phyloP scores from a whole-genome alignment of 2,113 vertebrate species.

The Vicugna pacos region DNA sequence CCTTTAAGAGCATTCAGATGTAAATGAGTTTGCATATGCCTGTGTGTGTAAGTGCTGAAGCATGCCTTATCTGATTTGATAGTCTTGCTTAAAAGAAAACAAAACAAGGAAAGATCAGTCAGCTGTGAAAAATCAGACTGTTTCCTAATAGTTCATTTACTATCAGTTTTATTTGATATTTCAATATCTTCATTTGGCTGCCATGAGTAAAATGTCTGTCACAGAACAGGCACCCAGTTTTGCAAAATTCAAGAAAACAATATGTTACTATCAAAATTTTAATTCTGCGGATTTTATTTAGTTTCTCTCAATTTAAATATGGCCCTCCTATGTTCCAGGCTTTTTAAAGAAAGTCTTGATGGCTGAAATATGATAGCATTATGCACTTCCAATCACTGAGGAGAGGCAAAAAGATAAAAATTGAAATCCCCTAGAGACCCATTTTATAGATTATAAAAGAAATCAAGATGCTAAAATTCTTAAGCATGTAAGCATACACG shows the following conservation, averaged over 20 bases:
- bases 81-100: background rate
- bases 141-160: background rate
- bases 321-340: background rate
- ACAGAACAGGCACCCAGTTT: background rate
- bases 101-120: background rate
- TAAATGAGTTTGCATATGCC: background rate
- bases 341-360: background rate
- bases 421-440: background rate
- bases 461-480: background rate
- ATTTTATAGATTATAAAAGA: background rate
- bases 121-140: background rate
- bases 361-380: background rate
- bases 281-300: background rate
- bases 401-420: background rate
- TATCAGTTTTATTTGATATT: background rate
- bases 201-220: background rate
- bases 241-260: conserved; percentile 16
- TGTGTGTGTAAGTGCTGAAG: background rate
- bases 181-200: background rate
- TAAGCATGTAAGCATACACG: background rate
- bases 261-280: background rate
- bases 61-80: background rate
- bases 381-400: background rate
- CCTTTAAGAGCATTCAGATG: background rate
- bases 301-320: background rate